Evolutionary conservation across 2,888 invertebrate genomes (phyloP), one percentile per base, ranked within the genome.

Genomic region (Protonemura montana): DNA sequence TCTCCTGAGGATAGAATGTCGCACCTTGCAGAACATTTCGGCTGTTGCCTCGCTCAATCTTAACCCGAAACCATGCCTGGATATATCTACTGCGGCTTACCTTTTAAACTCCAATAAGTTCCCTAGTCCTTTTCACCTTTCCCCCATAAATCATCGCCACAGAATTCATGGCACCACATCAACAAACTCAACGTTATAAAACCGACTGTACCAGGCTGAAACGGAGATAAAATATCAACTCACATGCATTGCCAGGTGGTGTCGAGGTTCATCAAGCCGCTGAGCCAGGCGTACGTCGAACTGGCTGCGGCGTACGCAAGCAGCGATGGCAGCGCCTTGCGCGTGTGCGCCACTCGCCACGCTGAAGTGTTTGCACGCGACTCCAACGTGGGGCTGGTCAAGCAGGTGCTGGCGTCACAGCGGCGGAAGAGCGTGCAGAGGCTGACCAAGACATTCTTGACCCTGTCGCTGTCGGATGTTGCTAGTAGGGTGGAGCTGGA

Each of bases 381-480:
- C 89, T 92, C 91, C 86, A 94, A 94, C 89, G 91, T 91, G 90
- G 94, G 94, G 16, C 90, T 94, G 86, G 92, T 93, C 5, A 94
- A 94, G 89, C 93, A 97, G 94, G 98, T 98, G 82, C 93, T 97
- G 85, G 95, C 95, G 88, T 97, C 97, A 88, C 94, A 98, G 91
- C 97, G 97, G 91, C 98, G 98, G 92, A 98, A 98, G 91, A 98
- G 98, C 92, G 99, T 99, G 89, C 98, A 98, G 92, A 94, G 98
- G 91, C 93, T 99, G 88, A 99, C 98, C 30, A 98, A 98, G 92
- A 98, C 98, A 30, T 98, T 98, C 91, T 92, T 98, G 89, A 98
- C 98, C 0, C 92, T 98, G 85, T 98, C 98, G 77, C 92, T 98
- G 89, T 94, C 95, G 85, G 98, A 98, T 92, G 97, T 98, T 87